Evolutionary conservation across 2,888 invertebrate genomes (phyloP).

Genomic region (Lamellibrachia satsuma): DNA sequence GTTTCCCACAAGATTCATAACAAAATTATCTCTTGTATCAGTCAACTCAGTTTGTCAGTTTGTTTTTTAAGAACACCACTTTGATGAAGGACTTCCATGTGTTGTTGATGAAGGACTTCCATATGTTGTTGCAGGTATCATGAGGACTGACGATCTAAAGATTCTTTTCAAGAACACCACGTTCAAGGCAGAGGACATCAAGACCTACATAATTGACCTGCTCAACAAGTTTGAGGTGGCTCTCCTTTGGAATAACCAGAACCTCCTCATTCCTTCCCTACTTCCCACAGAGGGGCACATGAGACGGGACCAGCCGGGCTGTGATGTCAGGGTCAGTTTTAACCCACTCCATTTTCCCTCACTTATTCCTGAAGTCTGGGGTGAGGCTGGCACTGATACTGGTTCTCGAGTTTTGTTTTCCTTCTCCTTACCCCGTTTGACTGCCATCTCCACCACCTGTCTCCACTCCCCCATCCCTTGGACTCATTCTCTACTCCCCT

Average conservation of each 20-base stretch:
- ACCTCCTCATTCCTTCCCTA: slow-evolving; percentile 89
- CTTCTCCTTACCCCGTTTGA: too few species aligned
- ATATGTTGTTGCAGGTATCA: slow-evolving; percentile 73
- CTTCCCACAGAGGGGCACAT: slow-evolving; percentile 73
- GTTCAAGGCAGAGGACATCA: slow-evolving; percentile 70
- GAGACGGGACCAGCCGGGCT: slow-evolving; percentile 28
- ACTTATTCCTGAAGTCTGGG: too few species aligned
- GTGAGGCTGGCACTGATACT: too few species aligned
- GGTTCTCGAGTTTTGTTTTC: too few species aligned
- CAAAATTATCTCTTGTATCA: too few species aligned
- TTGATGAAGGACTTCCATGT: neutral
- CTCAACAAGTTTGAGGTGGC: slow-evolving; percentile 98
- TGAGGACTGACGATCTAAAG: slow-evolving; percentile 91
- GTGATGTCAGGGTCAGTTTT: neutral
- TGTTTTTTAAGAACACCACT: too few species aligned
- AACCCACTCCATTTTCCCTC: too few species aligned
- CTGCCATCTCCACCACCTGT: too few species aligned
- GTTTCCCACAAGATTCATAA: too few species aligned
- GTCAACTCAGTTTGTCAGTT: too few species aligned
- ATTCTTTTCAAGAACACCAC: slow-evolving; percentile 90
- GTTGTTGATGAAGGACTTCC: slow-evolving; percentile 21
- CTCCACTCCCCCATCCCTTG: too few species aligned
- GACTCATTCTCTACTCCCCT: too few species aligned
- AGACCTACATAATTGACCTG: slow-evolving; percentile 86
- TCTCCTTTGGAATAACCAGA: slow-evolving; percentile 91